These are phyloP conservation scores for Archaeoteleia sp. DNA, from an alignment of 2,888 invertebrate genomes.

Conservation along the genomic window DNA sequence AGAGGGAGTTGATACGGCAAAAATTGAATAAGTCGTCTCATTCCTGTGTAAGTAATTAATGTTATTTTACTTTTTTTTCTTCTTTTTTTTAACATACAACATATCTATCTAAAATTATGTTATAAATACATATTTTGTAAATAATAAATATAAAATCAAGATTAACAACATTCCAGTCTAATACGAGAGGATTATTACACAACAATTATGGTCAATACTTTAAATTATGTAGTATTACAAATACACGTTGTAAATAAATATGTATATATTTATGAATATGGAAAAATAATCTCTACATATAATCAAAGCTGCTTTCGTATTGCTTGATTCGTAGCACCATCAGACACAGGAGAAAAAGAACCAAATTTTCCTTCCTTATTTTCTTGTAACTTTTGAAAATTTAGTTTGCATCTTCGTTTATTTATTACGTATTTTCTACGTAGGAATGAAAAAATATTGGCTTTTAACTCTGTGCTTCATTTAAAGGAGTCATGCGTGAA, in stretches of 20 bases:
- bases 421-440: slow-evolving; percentile 17
- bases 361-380: slow-evolving; percentile 32
- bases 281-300: slow-evolving; percentile 42
- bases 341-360: slow-evolving; percentile 39
- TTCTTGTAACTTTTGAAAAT: neutral
- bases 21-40: slow-evolving; percentile 49
- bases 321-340: slow-evolving; percentile 46
- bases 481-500: too few relatives aligned
- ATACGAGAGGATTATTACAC: slow-evolving; percentile 52
- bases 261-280: slow-evolving; percentile 19
- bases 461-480: slow-evolving; percentile 12
- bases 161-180: slow-evolving; percentile 60
- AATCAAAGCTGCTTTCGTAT: slow-evolving; percentile 38
- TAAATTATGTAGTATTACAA: slow-evolving; percentile 27
- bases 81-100: too few relatives aligned
- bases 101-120: too few relatives aligned
- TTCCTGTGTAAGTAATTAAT: slow-evolving; percentile 49
- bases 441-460: slow-evolving; percentile 19
- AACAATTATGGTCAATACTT: slow-evolving; percentile 44
- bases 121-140: slow-evolving; percentile 34
- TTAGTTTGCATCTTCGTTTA: slow-evolving; percentile 19
- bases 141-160: slow-evolving; percentile 60
- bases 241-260: slow-evolving; percentile 46
- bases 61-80: too few relatives aligned
- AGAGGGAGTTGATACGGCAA: slow-evolving; percentile 34